Base-by-base conservation (phyloP, 2,797 vertebrate genomes). In the Sebastes iracundus region DNA sequence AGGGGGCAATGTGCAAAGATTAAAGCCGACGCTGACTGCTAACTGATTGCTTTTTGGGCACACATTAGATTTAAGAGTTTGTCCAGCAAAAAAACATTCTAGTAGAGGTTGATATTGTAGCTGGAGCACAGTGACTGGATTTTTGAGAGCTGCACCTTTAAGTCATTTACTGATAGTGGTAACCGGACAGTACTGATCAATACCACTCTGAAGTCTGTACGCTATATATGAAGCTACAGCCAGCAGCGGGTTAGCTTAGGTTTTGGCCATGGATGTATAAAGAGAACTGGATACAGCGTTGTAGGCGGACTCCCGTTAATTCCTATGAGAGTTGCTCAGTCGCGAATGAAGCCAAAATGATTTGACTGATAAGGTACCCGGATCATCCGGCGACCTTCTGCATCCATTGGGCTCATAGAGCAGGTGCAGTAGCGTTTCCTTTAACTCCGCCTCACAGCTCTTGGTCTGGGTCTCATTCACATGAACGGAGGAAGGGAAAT, bases 1-100 rank as follows among this genome's bases (percentile, higher is more conserved):
- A 94, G 78, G 83, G 53, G 67, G 59, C 65, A 55, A 78, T 1
- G 25, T 30, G 80, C 27, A 82, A 11, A 83, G 63, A 71, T 72
- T 62, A 80, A 63, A 72, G 66, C 58, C 20, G 6, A 46, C 16
- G 16, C 16, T 42, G 38, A 42, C 38, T 42, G 38, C 0, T 16
- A 42, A 67, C 9, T n/a, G 6, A n/a, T 52, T 25, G 18, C 12
- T 22, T 55, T 55, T 25, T 13, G 14, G 53, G n/a, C 20, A n/a
- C 3, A 33, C 12, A 18, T 23, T n/a, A 8, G 3, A 23, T 62
- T 6, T 33, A 56, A 28, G 25, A 23, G 25, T 46, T 59, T 23
- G 30, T 27, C 46, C 30, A 28, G 61, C 32, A 55, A 38, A 58
- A 63, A 11, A 4, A 32, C 20, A 42, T 23, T 56, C 25, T 38